These are phyloP conservation scores for Micronycteris hirsuta DNA, from an alignment of 2,113 vertebrate species.

Conservation along the genomic window DNA sequence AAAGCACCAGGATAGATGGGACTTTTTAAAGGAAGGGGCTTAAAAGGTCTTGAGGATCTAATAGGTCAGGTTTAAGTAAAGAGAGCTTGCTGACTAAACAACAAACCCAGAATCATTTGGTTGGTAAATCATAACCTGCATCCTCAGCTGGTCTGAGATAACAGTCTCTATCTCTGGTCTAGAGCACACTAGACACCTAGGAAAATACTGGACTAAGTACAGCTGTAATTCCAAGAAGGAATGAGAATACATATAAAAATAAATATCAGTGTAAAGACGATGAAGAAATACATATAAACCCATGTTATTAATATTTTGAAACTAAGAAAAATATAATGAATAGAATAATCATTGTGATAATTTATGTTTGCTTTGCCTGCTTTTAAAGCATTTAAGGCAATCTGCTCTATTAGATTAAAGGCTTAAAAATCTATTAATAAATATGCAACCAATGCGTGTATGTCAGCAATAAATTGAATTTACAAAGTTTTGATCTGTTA, in stretches of 20 bases:
- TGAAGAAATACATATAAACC: not conserved
- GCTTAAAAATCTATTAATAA: not conserved
- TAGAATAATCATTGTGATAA: not conserved
- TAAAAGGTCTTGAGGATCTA: not conserved
- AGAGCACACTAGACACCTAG: not conserved
- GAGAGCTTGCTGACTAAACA: not conserved
- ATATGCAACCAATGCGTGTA: not conserved
- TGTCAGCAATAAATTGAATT: not conserved
- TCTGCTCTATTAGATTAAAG: not conserved
- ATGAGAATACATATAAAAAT: not conserved
- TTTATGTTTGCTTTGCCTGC: not conserved
- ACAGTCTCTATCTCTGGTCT: not conserved
- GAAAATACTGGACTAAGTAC: not conserved
- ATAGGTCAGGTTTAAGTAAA: not conserved
- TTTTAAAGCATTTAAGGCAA: not conserved
- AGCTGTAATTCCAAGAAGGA: not conserved
- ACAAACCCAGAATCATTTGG: not conserved
- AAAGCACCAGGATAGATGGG: not conserved
- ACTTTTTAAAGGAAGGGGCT: not conserved
- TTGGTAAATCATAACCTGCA: not conserved
- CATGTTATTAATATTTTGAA: not conserved
- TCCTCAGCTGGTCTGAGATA: not conserved
- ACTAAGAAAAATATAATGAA: not conserved
- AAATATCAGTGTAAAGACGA: not conserved
- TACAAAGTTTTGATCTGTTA: not conserved